Evolutionary conservation across 2,888 invertebrate species (phyloP).

Genomic region (Parnassius orleans): DNA sequence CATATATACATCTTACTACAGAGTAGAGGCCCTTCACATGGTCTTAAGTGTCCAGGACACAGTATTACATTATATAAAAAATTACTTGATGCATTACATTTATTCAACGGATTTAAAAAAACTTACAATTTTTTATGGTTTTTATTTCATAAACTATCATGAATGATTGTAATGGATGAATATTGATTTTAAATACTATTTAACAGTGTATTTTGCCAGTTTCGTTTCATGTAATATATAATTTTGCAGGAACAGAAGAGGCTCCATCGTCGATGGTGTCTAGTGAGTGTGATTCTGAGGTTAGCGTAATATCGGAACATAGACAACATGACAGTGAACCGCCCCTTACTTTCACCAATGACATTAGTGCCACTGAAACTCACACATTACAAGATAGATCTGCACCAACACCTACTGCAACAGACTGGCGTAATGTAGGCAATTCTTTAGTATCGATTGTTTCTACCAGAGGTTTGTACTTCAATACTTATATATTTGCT

Average conservation of each 20-base stretch:
- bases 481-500: not conserved
- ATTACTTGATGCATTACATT: no score
- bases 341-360: slow-evolving; percentile 33
- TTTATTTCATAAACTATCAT: no score
- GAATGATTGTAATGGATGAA: no score
- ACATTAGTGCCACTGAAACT: slow-evolving; percentile 39
- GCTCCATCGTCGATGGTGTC: slow-evolving; percentile 75
- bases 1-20: no score
- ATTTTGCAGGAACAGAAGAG: slow-evolving; percentile 59
- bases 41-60: no score
- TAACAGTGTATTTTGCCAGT: no score
- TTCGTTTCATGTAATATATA: not conserved
- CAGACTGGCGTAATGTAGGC: slow-evolving; percentile 54
- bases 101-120: no score
- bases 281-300: slow-evolving; percentile 72
- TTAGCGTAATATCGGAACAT: slow-evolving; percentile 60
- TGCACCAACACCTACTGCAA: slow-evolving; percentile 32
- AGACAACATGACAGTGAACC: slow-evolving; percentile 49
- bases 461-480: slow-evolving; percentile 57
- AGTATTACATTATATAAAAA: no score
- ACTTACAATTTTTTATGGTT: no score
- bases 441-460: slow-evolving; percentile 53
- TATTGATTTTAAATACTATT: no score
- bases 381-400: slow-evolving; percentile 45
- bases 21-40: no score